Base-by-base conservation (phyloP, 2,888 invertebrate genomes). In the Blera fallax region DNA sequence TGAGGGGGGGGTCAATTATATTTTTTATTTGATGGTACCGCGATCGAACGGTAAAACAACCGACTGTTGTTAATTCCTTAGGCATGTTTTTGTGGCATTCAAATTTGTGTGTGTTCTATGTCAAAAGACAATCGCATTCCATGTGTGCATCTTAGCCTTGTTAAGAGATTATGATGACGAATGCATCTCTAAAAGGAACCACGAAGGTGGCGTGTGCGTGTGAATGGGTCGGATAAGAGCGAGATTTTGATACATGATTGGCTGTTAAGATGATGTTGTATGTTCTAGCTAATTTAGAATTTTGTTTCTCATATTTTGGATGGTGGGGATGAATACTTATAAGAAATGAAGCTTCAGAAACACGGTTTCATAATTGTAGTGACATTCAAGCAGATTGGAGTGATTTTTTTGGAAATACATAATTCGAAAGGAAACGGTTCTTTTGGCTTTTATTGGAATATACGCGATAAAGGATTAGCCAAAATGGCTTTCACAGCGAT, bases 11-110 rank as follows among this genome's bases (percentile, higher is more conserved):
- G 54, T n/a, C 16, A 69, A 69, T 78, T 78, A 70, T 65, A 76
- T 65, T 40, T 54, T 37, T 32, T 32, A 64, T 84, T 85, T 85
- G 85, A 85, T 85, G 37, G 32, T n/a, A 77, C 85, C 85, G 85
- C 81, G 72, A 50, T 24, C 24, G 48, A 81, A 80, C 76, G 65
- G 80, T 81, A 85, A 85, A 85, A 77, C 65, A 50, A 65, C 34
- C 21, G 56, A 62, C n/a, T 62, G 54, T 50, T 81, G 76, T 77
- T 85, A 81, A 85, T 85, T 77, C 81, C 76, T 56, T 11, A 48
- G 80, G 72, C 81, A 72, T 85, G 67, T 80, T 74, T 74, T 80
- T n/a, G 4, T 40, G 2, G 40, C 1, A 64, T 62, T 73, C 32
- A 21, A 29, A 16, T 45, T 40, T 67, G 40, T 62, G 54, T 76